phyloP scores from a whole-genome alignment of 2,797 vertebrate species.

The Xiphophorus birchmanni region DNA sequence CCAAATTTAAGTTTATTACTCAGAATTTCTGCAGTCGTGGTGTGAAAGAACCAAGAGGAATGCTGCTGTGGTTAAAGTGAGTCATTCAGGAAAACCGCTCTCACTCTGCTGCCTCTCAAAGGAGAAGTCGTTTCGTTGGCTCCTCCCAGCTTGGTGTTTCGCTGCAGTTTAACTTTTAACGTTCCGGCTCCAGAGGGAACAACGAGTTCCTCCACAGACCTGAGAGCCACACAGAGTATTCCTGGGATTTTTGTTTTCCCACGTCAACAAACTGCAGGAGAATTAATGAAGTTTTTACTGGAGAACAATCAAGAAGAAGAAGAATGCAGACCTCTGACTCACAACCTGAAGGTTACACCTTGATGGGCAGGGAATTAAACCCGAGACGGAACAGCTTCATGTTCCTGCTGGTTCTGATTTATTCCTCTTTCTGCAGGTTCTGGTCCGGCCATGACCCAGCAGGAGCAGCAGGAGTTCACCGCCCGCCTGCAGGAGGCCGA shows the following conservation, averaged over 20 bases:
- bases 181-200: conserved; percentile 1
- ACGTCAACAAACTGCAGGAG: background rate
- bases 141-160: conserved; percentile 5
- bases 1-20: background rate
- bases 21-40: background rate
- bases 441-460: conserved; percentile 86
- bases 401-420: background rate
- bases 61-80: conserved; percentile 72
- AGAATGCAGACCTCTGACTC: conserved; percentile 1
- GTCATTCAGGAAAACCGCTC: conserved; percentile 61
- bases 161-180: conserved; percentile 4
- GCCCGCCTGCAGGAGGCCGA: conserved; percentile 85
- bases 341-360: conserved; percentile 6
- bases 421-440: conserved; percentile 53
- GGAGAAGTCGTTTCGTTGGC: background rate
- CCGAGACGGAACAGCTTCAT: background rate
- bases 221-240: background rate
- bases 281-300: background rate
- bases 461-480: conserved; percentile 87
- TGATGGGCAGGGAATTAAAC: background rate
- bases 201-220: background rate
- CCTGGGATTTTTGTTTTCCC: background rate
- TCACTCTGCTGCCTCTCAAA: background rate
- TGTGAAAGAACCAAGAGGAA: conserved; percentile 26
- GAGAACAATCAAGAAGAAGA: background rate